Conservation (phyloP, 1,140 invertebrate genomes). For the Idris sp. region DNA sequence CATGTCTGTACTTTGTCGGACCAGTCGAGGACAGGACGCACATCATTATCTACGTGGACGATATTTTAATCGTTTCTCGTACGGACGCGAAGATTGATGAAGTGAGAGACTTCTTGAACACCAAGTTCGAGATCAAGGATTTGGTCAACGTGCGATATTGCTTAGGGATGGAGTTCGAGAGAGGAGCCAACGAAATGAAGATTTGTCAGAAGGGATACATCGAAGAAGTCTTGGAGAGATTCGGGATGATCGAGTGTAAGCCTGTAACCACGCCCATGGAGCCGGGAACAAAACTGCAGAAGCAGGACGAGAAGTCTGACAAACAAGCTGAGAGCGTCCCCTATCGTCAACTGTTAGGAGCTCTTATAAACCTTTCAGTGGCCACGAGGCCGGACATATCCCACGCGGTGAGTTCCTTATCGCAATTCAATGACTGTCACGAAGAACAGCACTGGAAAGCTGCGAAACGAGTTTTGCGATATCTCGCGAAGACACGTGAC, state of each 20-base stretch:
- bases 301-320: neutral
- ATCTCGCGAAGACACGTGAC: neutral
- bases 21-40: neutral
- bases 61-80: conserved; percentile 48
- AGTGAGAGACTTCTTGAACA: too few relatives aligned
- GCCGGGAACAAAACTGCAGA: neutral
- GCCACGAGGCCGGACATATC: neutral
- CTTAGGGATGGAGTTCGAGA: conserved; percentile 46
- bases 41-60: conserved; percentile 61
- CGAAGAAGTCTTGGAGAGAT: neutral
- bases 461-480: neutral
- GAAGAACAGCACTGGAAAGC: neutral
- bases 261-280: neutral
- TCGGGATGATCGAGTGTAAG: neutral
- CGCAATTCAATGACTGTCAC: neutral
- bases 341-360: neutral
- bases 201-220: neutral
- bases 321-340: neutral
- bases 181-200: neutral
- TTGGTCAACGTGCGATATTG: conserved; percentile 31
- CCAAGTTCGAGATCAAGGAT: conserved; percentile 41
- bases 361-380: neutral
- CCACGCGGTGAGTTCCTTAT: neutral
- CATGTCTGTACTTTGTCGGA: conserved; percentile 14
- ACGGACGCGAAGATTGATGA: too few relatives aligned